A percentile compares a stretch with the other conserved stretches of the same genome.
These are phyloP conservation scores for Eurypyga helias DNA, from an alignment of 2,113 vertebrate species.

Conservation along the genomic window DNA sequence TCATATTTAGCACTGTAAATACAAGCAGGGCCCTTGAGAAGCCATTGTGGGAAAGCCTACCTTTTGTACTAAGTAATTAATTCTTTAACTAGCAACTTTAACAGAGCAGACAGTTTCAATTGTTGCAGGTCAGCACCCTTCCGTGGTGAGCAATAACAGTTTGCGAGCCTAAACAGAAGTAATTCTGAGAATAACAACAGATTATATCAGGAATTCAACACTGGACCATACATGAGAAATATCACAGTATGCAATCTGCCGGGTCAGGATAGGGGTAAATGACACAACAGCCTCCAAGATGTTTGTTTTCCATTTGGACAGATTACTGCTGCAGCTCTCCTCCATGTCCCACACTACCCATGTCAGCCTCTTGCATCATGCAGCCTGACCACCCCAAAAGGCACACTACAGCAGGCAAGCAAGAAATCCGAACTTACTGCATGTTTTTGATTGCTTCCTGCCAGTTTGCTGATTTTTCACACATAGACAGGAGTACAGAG, in stretches of 20 bases:
- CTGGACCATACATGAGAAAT: neutral
- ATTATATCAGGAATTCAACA: neutral
- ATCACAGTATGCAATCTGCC: neutral
- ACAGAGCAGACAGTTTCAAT: neutral
- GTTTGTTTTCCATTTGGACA: neutral
- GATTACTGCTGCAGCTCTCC: rapidly evolving
- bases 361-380: rapidly evolving
- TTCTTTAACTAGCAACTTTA: neutral
- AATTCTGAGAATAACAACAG: neutral
- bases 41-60: rapidly evolving
- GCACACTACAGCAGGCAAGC: rapidly evolving
- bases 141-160: neutral
- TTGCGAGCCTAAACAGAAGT: neutral
- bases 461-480: neutral
- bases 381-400: neutral
- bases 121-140: neutral
- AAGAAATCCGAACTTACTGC: neutral
- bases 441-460: neutral
- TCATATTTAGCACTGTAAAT: neutral
- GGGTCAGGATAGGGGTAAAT: neutral
- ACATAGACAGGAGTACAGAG: neutral
- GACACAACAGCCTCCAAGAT: neutral
- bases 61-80: too few relatives aligned
- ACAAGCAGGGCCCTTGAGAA: neutral
- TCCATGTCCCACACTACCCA: too few relatives aligned